phyloP scores from a whole-genome alignment of 2,113 vertebrate species.

The Aegithalos caudatus region DNA sequence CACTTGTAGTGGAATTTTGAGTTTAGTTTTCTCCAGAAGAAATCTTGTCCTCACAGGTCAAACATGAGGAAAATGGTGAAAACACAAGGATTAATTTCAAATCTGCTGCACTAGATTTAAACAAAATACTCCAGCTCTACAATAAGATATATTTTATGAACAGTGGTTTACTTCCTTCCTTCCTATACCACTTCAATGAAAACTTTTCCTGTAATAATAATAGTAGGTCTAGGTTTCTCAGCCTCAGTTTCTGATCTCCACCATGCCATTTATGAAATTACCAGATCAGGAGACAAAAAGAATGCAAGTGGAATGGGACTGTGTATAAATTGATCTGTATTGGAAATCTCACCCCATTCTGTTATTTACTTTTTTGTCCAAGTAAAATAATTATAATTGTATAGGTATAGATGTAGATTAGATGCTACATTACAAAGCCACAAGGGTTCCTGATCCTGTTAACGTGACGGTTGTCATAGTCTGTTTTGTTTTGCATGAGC shows the following conservation, averaged over 20 bases:
- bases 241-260: not conserved
- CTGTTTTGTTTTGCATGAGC: slow-evolving; percentile 58
- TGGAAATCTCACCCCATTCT: not conserved
- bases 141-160: not conserved
- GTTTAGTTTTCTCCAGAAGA: not conserved
- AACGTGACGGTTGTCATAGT: slow-evolving; percentile 55
- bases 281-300: not conserved
- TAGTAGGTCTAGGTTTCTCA: not conserved
- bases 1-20: not conserved
- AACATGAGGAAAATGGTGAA: not conserved
- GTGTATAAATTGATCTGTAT: not conserved
- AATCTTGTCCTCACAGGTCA: not conserved
- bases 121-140: not conserved
- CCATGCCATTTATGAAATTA: not conserved
- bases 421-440: slow-evolving; percentile 45
- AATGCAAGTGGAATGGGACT: not conserved
- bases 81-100: not conserved
- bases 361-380: slow-evolving; percentile 25
- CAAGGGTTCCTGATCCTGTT: slow-evolving; percentile 50
- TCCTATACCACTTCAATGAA: not conserved
- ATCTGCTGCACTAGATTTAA: not conserved
- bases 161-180: not conserved
- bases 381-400: slow-evolving; percentile 46
- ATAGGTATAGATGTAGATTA: slow-evolving; percentile 37
- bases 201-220: not conserved